These are phyloP conservation scores for Sebastes taczanowskii DNA, from an alignment of 2,797 vertebrate genomes.

Conservation along the genomic window DNA sequence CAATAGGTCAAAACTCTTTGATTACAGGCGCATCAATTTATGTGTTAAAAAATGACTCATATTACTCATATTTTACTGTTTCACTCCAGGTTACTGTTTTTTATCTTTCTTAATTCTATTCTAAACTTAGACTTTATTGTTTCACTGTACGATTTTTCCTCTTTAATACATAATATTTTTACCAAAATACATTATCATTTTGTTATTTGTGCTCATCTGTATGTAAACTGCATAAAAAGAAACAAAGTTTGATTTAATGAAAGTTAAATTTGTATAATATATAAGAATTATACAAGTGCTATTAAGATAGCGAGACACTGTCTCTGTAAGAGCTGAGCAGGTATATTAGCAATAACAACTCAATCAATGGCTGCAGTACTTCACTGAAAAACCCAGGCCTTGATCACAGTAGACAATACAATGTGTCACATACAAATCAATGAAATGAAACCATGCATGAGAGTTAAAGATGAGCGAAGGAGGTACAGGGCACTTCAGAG, in stretches of 20 bases:
- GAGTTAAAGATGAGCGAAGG: conserved; percentile 5
- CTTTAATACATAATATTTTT: not conserved
- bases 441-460: conserved; percentile 5
- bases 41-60: not conserved
- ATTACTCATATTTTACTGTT: not conserved
- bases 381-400: not conserved
- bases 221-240: not conserved
- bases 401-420: not conserved
- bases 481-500: conserved; percentile 5
- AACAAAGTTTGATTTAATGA: not conserved
- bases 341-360: not conserved
- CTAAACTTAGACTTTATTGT: too few species aligned
- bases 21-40: not conserved
- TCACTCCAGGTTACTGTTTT: not conserved
- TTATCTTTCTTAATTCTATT: not conserved
- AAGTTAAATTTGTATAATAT: not conserved
- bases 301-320: not conserved
- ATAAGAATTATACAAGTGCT: not conserved
- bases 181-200: not conserved
- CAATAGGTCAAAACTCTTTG: not conserved
- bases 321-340: not conserved
- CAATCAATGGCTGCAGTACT: not conserved
- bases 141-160: not conserved
- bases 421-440: not conserved
- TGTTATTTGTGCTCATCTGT: not conserved